A percentile compares a stretch with the other conserved stretches of the same genome.
Evolutionary conservation across 2,113 vertebrate species (phyloP).

Genomic region (Brachyhypopomus occidentalis): DNA sequence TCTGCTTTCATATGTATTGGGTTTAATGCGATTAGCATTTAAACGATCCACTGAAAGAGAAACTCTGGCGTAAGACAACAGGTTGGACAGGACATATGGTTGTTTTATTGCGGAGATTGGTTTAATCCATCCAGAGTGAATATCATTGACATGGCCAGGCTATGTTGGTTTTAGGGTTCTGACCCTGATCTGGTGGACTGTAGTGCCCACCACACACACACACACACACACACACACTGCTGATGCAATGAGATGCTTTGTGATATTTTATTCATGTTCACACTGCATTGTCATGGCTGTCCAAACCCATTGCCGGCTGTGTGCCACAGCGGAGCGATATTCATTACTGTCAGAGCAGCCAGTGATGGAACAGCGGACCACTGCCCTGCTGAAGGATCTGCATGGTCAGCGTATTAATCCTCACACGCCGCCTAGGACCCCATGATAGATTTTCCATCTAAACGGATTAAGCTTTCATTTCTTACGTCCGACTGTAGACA

Average conservation of each 20-base stretch:
- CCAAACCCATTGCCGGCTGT: constrained; percentile 44
- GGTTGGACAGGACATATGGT: not conserved
- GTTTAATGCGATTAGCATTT: not conserved
- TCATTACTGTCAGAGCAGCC: constrained; percentile 59
- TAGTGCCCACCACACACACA: not conserved
- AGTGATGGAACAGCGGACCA: constrained; percentile 65
- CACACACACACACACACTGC: not conserved
- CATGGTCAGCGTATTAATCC: constrained; percentile 73
- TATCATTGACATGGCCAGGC: not conserved
- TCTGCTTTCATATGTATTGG: not conserved
- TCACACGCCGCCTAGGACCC: constrained; percentile 50
- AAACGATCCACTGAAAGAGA: constrained; percentile 12
- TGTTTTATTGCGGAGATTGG: constrained; percentile 13
- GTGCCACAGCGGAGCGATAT: constrained; percentile 49
- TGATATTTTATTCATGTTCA: constrained; percentile 61
- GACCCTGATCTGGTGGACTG: constrained; percentile 26
- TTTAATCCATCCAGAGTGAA: constrained; percentile 28
- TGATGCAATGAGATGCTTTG: constrained; percentile 48
- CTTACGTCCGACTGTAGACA: constrained; percentile 64
- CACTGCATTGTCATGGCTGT: constrained; percentile 53
- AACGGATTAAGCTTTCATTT: constrained; percentile 74
- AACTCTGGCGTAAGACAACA: constrained; percentile 5
- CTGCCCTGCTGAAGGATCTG: constrained; percentile 66
- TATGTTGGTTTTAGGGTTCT: not conserved
- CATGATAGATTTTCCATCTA: constrained; percentile 73